Evolutionary conservation across 2,113 vertebrate species (phyloP).

Genomic region (Tychaedon coryphoeus): DNA sequence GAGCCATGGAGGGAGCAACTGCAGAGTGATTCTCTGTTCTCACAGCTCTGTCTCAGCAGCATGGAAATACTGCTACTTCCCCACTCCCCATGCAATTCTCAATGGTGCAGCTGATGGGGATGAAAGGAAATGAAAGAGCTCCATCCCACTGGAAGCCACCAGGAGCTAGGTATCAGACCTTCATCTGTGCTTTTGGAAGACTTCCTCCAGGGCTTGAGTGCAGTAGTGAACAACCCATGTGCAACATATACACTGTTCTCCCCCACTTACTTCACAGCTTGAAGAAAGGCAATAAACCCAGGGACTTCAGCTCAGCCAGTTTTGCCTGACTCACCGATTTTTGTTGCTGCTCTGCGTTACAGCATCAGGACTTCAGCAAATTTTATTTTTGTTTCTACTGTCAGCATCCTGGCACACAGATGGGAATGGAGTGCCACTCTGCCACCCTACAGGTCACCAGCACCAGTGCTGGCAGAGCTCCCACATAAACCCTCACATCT

Average conservation of each 20-base stretch:
- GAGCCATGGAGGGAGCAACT: accelerated
- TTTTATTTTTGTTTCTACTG: background rate
- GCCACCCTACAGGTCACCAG: background rate
- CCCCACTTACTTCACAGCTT: background rate
- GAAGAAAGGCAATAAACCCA: background rate
- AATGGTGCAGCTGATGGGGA: background rate
- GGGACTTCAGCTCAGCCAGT: background rate
- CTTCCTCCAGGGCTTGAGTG: background rate
- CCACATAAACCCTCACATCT: background rate
- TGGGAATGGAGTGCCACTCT: background rate
- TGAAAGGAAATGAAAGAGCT: constrained; percentile 7
- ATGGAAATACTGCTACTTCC: background rate
- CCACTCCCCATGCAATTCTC: background rate
- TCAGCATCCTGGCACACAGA: background rate
- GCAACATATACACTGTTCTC: background rate
- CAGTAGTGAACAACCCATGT: background rate
- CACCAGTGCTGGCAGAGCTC: background rate
- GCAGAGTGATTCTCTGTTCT: background rate
- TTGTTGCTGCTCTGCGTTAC: background rate
- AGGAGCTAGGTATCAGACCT: background rate
- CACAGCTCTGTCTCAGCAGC: background rate
- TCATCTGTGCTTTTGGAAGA: background rate
- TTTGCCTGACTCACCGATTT: background rate
- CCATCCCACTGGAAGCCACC: background rate
- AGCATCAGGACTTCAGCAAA: background rate